Percentiles rank a stretch among this genome's conserved stretches.
Conservation (phyloP, 1,140 invertebrate species). For the Eriocheir sinensis region DNA sequence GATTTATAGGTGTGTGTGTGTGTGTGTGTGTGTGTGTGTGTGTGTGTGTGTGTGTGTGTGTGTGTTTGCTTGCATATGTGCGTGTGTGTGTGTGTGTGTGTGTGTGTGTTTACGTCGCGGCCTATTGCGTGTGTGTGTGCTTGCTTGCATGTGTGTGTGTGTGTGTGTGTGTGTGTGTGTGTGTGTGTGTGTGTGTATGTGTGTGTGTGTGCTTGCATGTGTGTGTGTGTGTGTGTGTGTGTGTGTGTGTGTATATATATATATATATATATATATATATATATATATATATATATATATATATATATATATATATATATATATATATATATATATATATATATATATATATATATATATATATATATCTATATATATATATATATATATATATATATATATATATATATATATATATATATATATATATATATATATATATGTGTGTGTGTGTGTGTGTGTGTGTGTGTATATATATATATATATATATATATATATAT, state of each 20-base stretch:
- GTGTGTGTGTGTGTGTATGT: not conserved
- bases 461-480: not conserved
- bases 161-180: not conserved
- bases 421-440: slow-evolving; percentile 60
- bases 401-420: slow-evolving; percentile 60
- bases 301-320: slow-evolving; percentile 40
- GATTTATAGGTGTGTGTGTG: not conserved
- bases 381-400: slow-evolving; percentile 49
- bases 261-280: not conserved
- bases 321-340: slow-evolving; percentile 48
- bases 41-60: not conserved
- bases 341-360: slow-evolving; percentile 68
- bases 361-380: slow-evolving; percentile 50
- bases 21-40: not conserved
- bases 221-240: not conserved
- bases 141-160: not conserved
- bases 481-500: slow-evolving; percentile 12
- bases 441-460: slow-evolving; percentile 44
- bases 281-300: slow-evolving; percentile 37
- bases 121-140: not conserved
- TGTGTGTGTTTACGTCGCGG: not conserved
- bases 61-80: not conserved
- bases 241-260: slow-evolving; percentile 18
- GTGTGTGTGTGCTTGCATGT: not conserved
- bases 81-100: not conserved